These are phyloP conservation scores for Megaleporinus macrocephalus DNA, from an alignment of 2,113 vertebrate species.

Conservation along the genomic window DNA sequence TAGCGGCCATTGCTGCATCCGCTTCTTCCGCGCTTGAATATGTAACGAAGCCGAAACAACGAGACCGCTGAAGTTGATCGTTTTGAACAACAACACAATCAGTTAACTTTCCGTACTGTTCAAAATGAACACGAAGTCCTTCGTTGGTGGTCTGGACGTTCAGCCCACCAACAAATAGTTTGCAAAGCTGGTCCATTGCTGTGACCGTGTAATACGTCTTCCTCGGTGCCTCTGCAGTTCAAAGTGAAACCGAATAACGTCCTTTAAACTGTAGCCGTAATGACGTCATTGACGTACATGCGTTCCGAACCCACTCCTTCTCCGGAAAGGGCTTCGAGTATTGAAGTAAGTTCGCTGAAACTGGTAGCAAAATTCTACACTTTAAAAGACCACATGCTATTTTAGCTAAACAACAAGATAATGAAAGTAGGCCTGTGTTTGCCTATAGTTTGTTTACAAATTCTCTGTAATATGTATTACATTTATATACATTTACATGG, in stretches of 20 bases:
- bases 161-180: slow-evolving; percentile 95
- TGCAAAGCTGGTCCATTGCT: slow-evolving; percentile 87
- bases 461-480: too few species aligned
- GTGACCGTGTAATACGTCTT: background rate
- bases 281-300: background rate
- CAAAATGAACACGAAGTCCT: slow-evolving; percentile 92
- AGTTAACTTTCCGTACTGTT: slow-evolving; percentile 86
- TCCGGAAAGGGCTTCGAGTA: background rate
- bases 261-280: background rate
- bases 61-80: slow-evolving; percentile 85
- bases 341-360: too few species aligned
- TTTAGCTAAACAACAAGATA: too few species aligned
- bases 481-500: too few species aligned
- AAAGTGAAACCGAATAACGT: background rate
- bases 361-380: too few species aligned
- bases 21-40: slow-evolving; percentile 82
- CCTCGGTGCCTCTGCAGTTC: background rate
- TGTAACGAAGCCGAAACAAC: slow-evolving; percentile 89
- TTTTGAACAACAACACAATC: slow-evolving; percentile 89
- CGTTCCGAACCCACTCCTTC: background rate
- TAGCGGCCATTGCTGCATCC: slow-evolving; percentile 87
- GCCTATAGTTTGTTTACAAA: too few species aligned
- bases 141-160: slow-evolving; percentile 96
- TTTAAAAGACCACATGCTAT: too few species aligned
- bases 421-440: too few species aligned